These are phyloP conservation scores for Xestia sexstrigata DNA, from an alignment of 2,888 invertebrate species.

Conservation along the genomic window DNA sequence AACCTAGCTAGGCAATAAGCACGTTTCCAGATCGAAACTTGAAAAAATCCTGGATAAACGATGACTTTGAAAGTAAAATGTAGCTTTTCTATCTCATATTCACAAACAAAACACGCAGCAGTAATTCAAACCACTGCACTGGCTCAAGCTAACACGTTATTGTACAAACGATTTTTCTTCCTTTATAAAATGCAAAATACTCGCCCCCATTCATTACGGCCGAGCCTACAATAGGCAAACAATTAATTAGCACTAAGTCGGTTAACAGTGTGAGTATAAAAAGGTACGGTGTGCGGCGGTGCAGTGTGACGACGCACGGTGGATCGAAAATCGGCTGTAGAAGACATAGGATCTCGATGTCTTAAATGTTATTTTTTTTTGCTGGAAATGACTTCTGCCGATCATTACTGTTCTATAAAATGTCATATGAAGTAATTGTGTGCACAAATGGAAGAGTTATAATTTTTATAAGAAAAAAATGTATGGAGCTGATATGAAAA, in stretches of 20 bases:
- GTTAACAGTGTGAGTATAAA: conserved; percentile 52
- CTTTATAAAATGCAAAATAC: not conserved
- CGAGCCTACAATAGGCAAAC: conserved; percentile 39
- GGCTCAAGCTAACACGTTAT: not conserved
- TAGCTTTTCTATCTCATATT: not conserved
- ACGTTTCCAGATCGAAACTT: no score
- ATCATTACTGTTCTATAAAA: no score
- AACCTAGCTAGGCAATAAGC: no score
- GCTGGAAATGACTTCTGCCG: no score
- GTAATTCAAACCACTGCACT: not conserved
- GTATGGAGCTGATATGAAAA: no score
- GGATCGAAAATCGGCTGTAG: no score
- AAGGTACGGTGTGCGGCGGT: conserved; percentile 35
- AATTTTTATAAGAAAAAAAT: no score
- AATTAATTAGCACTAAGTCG: conserved; percentile 57
- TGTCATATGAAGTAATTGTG: no score
- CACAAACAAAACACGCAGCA: not conserved
- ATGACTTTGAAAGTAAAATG: not conserved
- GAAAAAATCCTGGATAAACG: not conserved
- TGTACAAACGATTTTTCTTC: not conserved
- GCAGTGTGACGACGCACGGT: conserved; percentile 26
- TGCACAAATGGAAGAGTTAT: no score
- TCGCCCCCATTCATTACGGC: not conserved
- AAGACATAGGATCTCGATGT: no score
- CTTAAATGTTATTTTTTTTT: no score